These are phyloP conservation scores for Xenopus petersii DNA, from an alignment of 2,797 vertebrate species.

Conservation along the genomic window DNA sequence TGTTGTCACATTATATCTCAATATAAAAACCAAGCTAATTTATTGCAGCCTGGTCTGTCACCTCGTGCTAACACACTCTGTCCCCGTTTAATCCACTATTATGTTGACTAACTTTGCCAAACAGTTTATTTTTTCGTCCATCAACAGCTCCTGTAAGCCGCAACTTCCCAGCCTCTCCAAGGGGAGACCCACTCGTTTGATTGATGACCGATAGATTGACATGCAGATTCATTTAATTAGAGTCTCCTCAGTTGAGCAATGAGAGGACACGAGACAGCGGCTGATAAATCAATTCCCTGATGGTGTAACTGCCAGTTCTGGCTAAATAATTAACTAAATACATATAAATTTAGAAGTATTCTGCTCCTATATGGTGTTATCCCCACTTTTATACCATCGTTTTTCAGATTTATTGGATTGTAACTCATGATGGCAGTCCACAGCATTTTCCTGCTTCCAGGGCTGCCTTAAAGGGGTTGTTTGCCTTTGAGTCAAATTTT, in stretches of 20 bases:
- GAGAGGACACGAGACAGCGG: constrained; percentile 71
- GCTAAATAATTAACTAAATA: too few species aligned
- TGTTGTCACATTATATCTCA: constrained; percentile 82
- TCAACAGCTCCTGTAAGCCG: constrained; percentile 81
- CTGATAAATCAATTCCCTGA: too few species aligned
- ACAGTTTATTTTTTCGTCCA: constrained; percentile 79
- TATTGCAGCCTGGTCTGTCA: constrained; percentile 66
- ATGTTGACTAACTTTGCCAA: constrained; percentile 80
- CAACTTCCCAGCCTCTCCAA: constrained; percentile 64
- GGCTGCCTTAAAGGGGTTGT: too few species aligned
- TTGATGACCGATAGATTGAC: constrained; percentile 84
- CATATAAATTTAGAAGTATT: too few species aligned
- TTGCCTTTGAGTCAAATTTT: too few species aligned
- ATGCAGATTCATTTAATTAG: constrained; percentile 88
- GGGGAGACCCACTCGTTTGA: constrained; percentile 71
- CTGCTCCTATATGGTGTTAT: too few species aligned
- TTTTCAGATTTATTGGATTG: too few species aligned
- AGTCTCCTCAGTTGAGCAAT: constrained; percentile 81
- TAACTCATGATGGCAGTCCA: too few species aligned
- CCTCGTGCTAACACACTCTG: constrained; percentile 55
- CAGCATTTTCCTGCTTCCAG: too few species aligned
- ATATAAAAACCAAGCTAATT: constrained; percentile 76
- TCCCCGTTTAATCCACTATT: constrained; percentile 81
- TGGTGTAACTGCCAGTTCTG: too few species aligned
- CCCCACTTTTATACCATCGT: too few species aligned